phyloP scores from a whole-genome alignment of 2,797 vertebrate species.

The Schizopygopsis malacanthus region DNA sequence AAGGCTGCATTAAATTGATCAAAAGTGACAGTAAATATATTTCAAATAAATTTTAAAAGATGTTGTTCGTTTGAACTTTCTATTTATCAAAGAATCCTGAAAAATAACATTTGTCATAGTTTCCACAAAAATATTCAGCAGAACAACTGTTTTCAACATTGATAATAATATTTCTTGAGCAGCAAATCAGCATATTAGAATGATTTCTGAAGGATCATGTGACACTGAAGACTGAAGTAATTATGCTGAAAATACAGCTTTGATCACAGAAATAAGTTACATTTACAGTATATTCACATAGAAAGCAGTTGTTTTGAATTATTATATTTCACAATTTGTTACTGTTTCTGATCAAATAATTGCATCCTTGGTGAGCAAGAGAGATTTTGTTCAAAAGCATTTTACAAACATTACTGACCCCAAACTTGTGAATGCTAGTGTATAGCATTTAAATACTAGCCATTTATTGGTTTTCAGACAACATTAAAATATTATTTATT shows the following conservation, averaged over 20 bases:
- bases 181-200: background rate
- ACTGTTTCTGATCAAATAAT: background rate
- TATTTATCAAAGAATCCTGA: background rate
- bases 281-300: background rate
- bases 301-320: background rate
- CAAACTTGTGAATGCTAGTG: too few species aligned
- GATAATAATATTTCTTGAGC: background rate
- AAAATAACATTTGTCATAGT: background rate
- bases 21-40: background rate
- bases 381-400: background rate
- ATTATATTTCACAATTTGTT: background rate
- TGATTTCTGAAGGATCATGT: background rate
- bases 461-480: background rate
- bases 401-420: too few species aligned
- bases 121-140: background rate
- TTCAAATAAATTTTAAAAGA: background rate
- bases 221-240: background rate
- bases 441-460: background rate
- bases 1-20: background rate
- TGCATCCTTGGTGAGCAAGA: background rate
- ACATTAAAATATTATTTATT: background rate
- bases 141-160: background rate
- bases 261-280: background rate
- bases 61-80: background rate
- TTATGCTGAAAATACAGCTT: background rate